phyloP scores from a whole-genome alignment of 2,113 vertebrate genomes.

The Vulpes vulpes region DNA sequence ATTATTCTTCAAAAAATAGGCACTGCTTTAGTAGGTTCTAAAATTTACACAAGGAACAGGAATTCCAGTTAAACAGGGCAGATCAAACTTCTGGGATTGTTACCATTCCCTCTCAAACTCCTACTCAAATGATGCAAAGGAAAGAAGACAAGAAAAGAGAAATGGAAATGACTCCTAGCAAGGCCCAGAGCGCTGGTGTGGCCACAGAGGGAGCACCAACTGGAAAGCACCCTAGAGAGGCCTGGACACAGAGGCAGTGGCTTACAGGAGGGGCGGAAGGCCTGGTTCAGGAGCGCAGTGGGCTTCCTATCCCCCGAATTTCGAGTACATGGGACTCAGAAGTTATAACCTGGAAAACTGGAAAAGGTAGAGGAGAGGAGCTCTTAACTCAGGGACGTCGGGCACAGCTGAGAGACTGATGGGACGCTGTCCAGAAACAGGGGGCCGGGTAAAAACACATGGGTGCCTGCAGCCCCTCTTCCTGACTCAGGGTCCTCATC shows the following conservation, averaged over 20 bases:
- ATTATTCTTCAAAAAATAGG: neutral
- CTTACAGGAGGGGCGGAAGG: too few relatives aligned
- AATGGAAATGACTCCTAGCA: fast-evolving
- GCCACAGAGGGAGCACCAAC: neutral
- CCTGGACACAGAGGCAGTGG: neutral
- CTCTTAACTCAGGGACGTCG: neutral
- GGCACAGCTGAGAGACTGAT: too few relatives aligned
- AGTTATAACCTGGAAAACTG: too few relatives aligned
- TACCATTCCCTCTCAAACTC: neutral
- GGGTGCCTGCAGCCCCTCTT: neutral
- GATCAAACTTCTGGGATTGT: neutral
- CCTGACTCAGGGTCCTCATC: neutral
- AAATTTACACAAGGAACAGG: neutral
- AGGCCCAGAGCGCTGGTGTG: neutral
- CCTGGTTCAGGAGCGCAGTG: neutral
- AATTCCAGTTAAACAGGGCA: neutral
- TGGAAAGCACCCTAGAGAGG: neutral
- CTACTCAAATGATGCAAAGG: neutral
- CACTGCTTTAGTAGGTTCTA: neutral
- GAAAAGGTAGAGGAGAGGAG: neutral
- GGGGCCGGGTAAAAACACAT: neutral
- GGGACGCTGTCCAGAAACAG: neutral
- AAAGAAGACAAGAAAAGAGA: neutral
- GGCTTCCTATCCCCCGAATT: neutral
- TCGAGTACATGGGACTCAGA: neutral